Conservation (phyloP, 2,113 vertebrate species). For the Lepisosteus osseus region DNA sequence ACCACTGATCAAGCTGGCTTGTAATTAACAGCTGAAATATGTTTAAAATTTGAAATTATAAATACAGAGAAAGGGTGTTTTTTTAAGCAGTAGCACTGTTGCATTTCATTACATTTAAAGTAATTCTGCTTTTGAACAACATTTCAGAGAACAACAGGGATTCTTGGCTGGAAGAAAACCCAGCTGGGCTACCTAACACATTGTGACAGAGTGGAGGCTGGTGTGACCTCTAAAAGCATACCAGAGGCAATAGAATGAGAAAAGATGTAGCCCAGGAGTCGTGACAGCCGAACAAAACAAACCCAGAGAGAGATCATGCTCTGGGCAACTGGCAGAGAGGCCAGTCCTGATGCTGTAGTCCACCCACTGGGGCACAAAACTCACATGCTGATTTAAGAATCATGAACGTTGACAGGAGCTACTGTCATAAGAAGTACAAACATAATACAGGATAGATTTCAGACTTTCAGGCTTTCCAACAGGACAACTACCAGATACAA, state of each 20-base stretch:
- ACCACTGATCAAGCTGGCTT: constrained; percentile 37
- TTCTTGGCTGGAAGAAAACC: neutral
- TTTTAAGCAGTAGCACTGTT: constrained; percentile 29
- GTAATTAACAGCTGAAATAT: constrained; percentile 40
- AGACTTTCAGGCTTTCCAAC: too few relatives aligned
- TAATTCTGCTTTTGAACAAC: neutral
- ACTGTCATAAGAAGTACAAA: constrained; percentile 23
- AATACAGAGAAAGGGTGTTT: constrained; percentile 31
- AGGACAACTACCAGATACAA: neutral
- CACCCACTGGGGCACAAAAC: neutral
- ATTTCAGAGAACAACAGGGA: neutral
- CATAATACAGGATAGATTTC: neutral
- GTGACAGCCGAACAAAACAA: constrained; percentile 29
- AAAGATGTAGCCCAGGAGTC: constrained; percentile 23
- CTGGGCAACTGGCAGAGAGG: neutral
- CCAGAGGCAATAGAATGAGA: constrained; percentile 34
- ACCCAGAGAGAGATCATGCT: constrained; percentile 20
- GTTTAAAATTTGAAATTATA: constrained; percentile 41
- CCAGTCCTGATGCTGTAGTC: neutral
- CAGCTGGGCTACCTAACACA: neutral
- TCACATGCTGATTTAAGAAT: constrained; percentile 21
- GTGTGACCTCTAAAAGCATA: constrained; percentile 49
- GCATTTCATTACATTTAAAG: constrained; percentile 12
- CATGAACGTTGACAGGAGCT: constrained; percentile 16
- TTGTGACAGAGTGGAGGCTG: constrained; percentile 32